Conservation (phyloP, 2,797 vertebrate genomes). For the Heterohyrax brucei region DNA sequence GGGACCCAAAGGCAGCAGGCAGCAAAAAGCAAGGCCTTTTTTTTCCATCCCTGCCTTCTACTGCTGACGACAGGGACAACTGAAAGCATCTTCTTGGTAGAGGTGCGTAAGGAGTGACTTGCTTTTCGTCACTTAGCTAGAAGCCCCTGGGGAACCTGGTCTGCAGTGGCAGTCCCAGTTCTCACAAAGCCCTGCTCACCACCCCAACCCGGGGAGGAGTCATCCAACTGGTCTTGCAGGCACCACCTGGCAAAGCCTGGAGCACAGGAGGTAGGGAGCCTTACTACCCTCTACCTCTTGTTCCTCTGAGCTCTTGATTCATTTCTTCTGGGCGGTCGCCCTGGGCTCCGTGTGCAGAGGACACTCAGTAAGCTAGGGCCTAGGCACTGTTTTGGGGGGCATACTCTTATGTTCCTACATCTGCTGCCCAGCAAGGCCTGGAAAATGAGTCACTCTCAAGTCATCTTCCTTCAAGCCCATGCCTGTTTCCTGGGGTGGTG, state of each 20-base stretch:
- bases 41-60: neutral
- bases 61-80: neutral
- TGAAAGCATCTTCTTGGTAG: neutral
- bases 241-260: slow-evolving; percentile 50
- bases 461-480: neutral
- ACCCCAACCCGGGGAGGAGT: neutral
- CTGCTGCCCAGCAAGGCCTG: neutral
- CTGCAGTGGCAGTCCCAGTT: neutral
- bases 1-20: neutral
- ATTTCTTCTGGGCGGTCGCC: neutral
- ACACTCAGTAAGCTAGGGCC: neutral
- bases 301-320: slow-evolving; percentile 3
- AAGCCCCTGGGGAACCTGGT: neutral
- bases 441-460: neutral
- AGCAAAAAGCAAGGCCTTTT: neutral
- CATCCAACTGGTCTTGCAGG: slow-evolving; percentile 74
- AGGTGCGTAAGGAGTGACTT: slow-evolving; percentile 12
- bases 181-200: neutral
- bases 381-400: neutral
- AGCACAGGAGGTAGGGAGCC: no score
- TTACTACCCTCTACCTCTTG: neutral
- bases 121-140: neutral
- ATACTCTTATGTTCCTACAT: neutral
- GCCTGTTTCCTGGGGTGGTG: neutral
- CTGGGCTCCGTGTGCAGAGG: neutral